A percentile compares a stretch with the other conserved stretches of the same genome.
Evolutionary conservation across 1,140 invertebrate species (phyloP).

Genomic region (Belonocnema kinseyi): DNA sequence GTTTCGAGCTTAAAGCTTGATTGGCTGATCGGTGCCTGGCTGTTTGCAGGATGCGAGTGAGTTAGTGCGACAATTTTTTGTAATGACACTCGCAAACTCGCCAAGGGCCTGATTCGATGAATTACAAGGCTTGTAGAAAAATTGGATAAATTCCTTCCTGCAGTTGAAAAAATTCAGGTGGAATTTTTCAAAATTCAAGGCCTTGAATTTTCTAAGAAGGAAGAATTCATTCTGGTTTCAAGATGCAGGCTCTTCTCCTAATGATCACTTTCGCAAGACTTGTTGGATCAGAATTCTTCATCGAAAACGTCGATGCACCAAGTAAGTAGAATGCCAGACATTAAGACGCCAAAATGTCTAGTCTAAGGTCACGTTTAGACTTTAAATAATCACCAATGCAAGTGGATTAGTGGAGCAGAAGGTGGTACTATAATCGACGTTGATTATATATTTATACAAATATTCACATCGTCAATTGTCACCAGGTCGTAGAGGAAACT

Average conservation of each 20-base stretch:
- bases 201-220: neutral
- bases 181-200: neutral
- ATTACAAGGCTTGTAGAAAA: neutral
- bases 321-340: constrained; percentile 56
- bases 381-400: neutral
- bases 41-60: constrained; percentile 20
- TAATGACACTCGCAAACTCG: constrained; percentile 1
- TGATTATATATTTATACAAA: too few relatives aligned
- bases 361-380: neutral
- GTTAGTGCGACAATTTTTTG: constrained; percentile 16
- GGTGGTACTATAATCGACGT: neutral
- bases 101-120: neutral
- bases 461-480: too few relatives aligned
- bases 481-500: too few relatives aligned
- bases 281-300: constrained; percentile 55
- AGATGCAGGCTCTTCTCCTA: constrained; percentile 56
- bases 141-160: neutral
- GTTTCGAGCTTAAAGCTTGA: constrained; percentile 28
- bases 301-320: constrained; percentile 56
- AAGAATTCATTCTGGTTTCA: constrained; percentile 1
- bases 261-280: constrained; percentile 54
- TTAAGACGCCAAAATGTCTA: constrained; percentile 38
- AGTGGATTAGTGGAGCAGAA: constrained; percentile 3
- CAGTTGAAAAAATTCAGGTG: neutral
- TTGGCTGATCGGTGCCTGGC: constrained; percentile 17